Percentiles rank a stretch among this genome's conserved stretches.
Evolutionary conservation across 2,888 invertebrate genomes (phyloP).

Genomic region (Carabus problematicus): DNA sequence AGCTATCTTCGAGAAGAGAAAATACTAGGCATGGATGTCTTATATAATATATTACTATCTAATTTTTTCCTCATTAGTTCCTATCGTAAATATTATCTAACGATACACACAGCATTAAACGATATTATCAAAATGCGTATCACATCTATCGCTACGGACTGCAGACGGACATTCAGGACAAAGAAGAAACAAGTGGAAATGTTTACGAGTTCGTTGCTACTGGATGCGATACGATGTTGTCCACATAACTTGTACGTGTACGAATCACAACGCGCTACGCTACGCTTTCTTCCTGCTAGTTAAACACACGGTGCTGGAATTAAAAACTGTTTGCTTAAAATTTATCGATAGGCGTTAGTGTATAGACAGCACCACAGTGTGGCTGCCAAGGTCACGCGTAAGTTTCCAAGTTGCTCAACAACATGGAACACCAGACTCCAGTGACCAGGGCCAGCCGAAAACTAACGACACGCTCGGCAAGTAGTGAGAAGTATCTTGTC

Average conservation of each 20-base stretch:
- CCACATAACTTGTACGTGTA: too few species aligned
- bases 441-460: too few species aligned
- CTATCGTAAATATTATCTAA: constrained; percentile 17
- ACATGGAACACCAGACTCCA: background rate
- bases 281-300: constrained; percentile 30
- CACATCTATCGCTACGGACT: constrained; percentile 7
- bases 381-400: constrained; percentile 32
- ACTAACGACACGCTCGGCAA: too few species aligned
- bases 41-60: constrained; percentile 3
- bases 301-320: constrained; percentile 30
- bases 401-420: constrained; percentile 16
- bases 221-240: constrained; percentile 4
- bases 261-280: constrained; percentile 9
- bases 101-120: background rate
- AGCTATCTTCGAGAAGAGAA: background rate
- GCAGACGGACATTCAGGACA: background rate
- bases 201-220: constrained; percentile 32
- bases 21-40: constrained; percentile 3
- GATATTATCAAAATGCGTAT: constrained; percentile 1
- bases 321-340: constrained; percentile 41
- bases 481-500: too few species aligned
- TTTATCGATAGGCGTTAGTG: constrained; percentile 34
- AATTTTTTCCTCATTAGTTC: constrained; percentile 11
- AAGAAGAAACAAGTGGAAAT: constrained; percentile 24
- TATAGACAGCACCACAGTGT: constrained; percentile 34